Percentiles rank a stretch among this genome's conserved stretches.
These are phyloP conservation scores for Campoplex nolae DNA, from an alignment of 2,888 invertebrate species.

Conservation along the genomic window DNA sequence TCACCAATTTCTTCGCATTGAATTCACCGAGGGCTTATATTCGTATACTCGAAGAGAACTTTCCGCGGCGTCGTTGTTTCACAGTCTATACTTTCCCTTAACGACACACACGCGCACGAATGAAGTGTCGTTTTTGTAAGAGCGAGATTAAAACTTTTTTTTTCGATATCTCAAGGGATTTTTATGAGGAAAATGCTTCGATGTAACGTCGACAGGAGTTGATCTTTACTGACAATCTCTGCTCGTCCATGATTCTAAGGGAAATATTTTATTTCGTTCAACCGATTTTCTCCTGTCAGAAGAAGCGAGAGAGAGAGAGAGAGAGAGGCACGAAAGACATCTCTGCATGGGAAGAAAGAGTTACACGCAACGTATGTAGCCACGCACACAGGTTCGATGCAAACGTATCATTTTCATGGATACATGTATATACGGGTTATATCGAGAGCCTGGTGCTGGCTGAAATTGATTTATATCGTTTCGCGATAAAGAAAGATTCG, in stretches of 20 bases:
- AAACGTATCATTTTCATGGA: not conserved
- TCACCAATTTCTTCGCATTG: conserved; percentile 81
- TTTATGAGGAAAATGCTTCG: conserved; percentile 46
- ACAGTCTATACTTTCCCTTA: conserved; percentile 21
- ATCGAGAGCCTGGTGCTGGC: conserved; percentile 58
- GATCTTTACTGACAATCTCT: conserved; percentile 42
- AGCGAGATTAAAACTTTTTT: conserved; percentile 72
- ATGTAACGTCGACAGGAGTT: not conserved
- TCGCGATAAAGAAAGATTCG: conserved; percentile 67
- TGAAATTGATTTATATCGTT: conserved; percentile 68
- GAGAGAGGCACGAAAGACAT: conserved; percentile 56
- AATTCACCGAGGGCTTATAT: conserved; percentile 74
- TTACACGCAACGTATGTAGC: conserved; percentile 31
- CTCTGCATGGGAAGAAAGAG: conserved; percentile 40
- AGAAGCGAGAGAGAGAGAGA: conserved; percentile 40
- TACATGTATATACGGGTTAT: conserved; percentile 2
- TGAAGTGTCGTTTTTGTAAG: conserved; percentile 32
- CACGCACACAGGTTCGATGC: not conserved
- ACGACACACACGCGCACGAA: conserved; percentile 4
- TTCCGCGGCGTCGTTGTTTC: conserved; percentile 45
- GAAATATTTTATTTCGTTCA: conserved; percentile 48
- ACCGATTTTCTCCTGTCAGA: conserved; percentile 9
- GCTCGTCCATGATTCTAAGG: conserved; percentile 8
- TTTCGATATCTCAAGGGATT: conserved; percentile 54
- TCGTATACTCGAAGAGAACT: conserved; percentile 56